Evolutionary conservation across 2,113 vertebrate species (phyloP).

Genomic region (Neolamprologus variostigma): DNA sequence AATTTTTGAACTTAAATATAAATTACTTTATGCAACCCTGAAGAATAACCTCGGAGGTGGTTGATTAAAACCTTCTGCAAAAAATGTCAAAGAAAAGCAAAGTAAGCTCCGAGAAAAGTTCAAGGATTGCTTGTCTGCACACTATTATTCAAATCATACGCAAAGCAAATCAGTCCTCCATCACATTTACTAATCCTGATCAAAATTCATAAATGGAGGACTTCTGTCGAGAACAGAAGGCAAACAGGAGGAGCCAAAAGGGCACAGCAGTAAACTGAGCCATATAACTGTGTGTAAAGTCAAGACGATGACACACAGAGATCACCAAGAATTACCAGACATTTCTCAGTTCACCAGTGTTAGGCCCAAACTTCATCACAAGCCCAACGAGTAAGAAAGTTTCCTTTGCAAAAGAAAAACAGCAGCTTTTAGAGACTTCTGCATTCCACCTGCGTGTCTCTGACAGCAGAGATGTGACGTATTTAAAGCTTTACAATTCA

Average conservation of each 20-base stretch:
- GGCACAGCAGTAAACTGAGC: neutral
- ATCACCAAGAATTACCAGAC: neutral
- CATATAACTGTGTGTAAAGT: neutral
- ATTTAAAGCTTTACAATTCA: neutral
- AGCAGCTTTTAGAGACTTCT: neutral
- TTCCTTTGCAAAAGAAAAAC: neutral
- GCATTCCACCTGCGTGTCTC: neutral
- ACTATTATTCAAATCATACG: neutral
- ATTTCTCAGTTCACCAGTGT: neutral
- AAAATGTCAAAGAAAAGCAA: neutral
- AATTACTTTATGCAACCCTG: neutral
- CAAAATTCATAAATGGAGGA: neutral
- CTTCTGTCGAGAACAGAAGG: neutral
- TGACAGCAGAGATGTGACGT: neutral
- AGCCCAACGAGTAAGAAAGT: neutral
- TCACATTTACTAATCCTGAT: neutral
- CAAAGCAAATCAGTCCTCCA: neutral
- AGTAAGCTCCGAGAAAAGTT: neutral
- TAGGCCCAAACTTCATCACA: neutral
- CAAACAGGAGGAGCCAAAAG: neutral
- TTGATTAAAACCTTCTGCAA: neutral
- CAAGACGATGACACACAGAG: neutral
- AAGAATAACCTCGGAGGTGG: neutral
- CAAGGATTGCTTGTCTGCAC: neutral
- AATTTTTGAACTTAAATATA: neutral